Base-by-base conservation (phyloP, 2,113 vertebrate genomes). In the Pantherophis guttatus region DNA sequence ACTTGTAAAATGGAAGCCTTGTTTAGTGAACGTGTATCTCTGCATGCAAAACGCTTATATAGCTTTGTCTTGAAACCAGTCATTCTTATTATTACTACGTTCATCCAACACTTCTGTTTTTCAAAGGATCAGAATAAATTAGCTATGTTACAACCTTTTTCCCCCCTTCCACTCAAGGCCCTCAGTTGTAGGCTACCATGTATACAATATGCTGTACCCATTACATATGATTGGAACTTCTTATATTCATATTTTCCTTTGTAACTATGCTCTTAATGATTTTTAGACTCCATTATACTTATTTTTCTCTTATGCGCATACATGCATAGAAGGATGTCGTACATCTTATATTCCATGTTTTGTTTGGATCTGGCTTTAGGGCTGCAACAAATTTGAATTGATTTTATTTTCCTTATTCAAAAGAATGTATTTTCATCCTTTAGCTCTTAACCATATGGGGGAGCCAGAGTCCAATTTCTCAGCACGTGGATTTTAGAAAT, bases 361-460 rank as follows among this genome's bases (percentile, higher is more conserved):
- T 65, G 62, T 65, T 65, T 21, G 87, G 17, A 44, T 44, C 58
- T 54, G 5, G 26, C 26, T 13, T n/a, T 52, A n/a, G 65, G 65
- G 29, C 52, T 54, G 17, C 29, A 70, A n/a, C n/a, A n/a, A 70
- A 70, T 70, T n/a, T 70, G 65, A 70, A 70, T 15, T n/a, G 65
- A 53, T n/a, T 53, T 17, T n/a, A 15, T 33, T 19, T 9, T 39
- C 3, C 8, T n/a, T 88, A n/a, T 33, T n/a, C 53, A 57, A 55
- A 91, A 44, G 53, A 86, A 29, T 44, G 39, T 23, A 58, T 8
- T 90, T 0, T 52, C 88, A 90, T 13, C 62, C 8, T 52, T 19
- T 29, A 39, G 3, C 11, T 58, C 7, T 23, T 90, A 94, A 44
- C 96, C 95, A 89, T 94, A 92, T 90, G 97, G 48, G 95, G 94